phyloP scores from a whole-genome alignment of 2,888 invertebrate genomes.

The Hipparchia sbordonii region DNA sequence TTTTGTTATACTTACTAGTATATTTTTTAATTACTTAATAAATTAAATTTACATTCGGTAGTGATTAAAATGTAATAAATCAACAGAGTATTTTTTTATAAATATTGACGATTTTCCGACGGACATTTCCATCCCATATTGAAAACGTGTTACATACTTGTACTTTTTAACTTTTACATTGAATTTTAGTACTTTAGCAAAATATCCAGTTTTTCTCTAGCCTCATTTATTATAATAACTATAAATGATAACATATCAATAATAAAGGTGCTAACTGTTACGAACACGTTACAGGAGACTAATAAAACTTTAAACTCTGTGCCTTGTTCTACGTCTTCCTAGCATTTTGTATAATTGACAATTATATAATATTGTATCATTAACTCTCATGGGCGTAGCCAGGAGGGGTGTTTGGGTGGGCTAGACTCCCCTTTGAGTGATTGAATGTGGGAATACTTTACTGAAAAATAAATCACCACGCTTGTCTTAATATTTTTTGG shows the following conservation, averaged over 20 bases:
- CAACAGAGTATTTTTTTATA: no score
- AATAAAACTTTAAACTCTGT: conserved; percentile 49
- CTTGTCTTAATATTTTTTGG: not conserved
- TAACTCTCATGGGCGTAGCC: conserved; percentile 3
- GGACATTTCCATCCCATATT: not conserved
- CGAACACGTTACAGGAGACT: conserved; percentile 30
- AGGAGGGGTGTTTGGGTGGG: not conserved
- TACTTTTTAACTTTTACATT: no score
- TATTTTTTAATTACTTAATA: no score
- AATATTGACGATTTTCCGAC: not conserved
- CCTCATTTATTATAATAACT: conserved; percentile 19
- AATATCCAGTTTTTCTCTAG: conserved; percentile 21
- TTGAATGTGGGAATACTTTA: not conserved
- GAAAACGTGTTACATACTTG: no score
- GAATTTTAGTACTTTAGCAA: not conserved
- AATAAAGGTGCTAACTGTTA: conserved; percentile 43
- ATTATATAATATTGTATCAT: conserved; percentile 32
- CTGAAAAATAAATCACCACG: no score
- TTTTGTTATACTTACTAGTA: no score
- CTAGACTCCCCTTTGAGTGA: not conserved
- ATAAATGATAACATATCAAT: conserved; percentile 32
- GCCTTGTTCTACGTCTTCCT: conserved; percentile 73
- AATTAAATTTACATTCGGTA: no score
- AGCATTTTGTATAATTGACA: conserved; percentile 40
- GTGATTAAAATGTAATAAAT: no score